Conservation (phyloP, 2,113 vertebrate genomes). For the Chelonoidis abingdonii region DNA sequence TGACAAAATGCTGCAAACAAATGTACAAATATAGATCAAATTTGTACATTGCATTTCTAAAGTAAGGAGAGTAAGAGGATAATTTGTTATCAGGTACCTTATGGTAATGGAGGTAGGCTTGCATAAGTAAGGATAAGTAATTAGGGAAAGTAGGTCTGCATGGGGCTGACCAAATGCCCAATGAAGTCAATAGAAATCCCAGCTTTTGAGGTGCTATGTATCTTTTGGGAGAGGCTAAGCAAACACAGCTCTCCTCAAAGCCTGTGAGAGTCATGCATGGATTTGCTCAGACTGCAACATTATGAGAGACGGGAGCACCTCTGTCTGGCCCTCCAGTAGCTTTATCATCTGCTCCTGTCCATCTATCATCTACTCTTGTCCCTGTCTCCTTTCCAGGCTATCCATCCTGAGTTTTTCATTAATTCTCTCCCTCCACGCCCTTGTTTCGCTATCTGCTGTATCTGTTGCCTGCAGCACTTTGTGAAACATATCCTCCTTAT, state of each 20-base stretch:
- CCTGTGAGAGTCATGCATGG: not conserved
- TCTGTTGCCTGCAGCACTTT: too few relatives aligned
- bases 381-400: too few relatives aligned
- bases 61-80: not conserved
- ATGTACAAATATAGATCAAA: not conserved
- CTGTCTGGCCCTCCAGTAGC: too few relatives aligned
- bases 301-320: too few relatives aligned
- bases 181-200: not conserved
- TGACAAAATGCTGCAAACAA: not conserved
- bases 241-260: rapidly evolving
- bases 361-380: too few relatives aligned
- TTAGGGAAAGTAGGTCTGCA: not conserved
- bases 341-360: too few relatives aligned
- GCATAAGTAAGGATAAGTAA: not conserved
- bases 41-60: not conserved
- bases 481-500: too few relatives aligned
- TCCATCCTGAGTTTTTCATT: too few relatives aligned
- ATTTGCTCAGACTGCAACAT: too few relatives aligned
- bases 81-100: not conserved
- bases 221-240: not conserved
- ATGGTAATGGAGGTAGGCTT: not conserved
- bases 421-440: too few relatives aligned
- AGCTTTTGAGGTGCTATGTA: conserved; percentile 26
- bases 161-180: not conserved
- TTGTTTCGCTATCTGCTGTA: too few relatives aligned